phyloP scores from a whole-genome alignment of 2,888 invertebrate species.

The Prenolepis imparis region DNA sequence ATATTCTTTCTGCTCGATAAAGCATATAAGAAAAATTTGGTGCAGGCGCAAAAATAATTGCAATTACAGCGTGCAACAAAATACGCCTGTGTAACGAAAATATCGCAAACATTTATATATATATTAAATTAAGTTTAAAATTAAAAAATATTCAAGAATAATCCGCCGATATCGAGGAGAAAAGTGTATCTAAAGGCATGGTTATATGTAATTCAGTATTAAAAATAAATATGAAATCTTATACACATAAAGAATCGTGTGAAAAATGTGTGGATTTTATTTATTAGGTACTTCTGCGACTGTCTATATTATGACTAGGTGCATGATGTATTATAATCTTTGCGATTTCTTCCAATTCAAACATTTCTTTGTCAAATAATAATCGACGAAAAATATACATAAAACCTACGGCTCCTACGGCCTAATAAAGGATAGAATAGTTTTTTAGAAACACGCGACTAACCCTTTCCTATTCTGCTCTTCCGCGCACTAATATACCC shows the following conservation, averaged over 20 bases:
- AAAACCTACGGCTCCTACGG: background rate
- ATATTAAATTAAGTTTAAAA: background rate
- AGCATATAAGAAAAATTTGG: background rate
- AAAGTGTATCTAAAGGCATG: background rate
- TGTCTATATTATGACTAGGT: background rate
- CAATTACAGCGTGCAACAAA: background rate
- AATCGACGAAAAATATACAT: background rate
- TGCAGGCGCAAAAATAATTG: background rate
- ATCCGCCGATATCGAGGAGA: background rate
- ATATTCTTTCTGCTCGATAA: conserved; percentile 22
- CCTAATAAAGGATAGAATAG: background rate
- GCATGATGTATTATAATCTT: background rate
- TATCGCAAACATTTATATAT: background rate
- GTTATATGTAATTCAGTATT: background rate
- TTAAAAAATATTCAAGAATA: background rate
- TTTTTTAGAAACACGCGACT: conserved; percentile 65
- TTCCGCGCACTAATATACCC: conserved; percentile 58
- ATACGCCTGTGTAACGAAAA: background rate
- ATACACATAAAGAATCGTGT: background rate
- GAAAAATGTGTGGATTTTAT: background rate
- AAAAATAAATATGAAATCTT: background rate
- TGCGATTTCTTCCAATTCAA: background rate
- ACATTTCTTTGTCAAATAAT: background rate
- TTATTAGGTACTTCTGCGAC: background rate
- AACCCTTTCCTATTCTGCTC: conserved; percentile 16